Evolutionary conservation across 2,113 vertebrate genomes (phyloP), one percentile per base, ranked within the genome.

Genomic region (Aramus guarauna): DNA sequence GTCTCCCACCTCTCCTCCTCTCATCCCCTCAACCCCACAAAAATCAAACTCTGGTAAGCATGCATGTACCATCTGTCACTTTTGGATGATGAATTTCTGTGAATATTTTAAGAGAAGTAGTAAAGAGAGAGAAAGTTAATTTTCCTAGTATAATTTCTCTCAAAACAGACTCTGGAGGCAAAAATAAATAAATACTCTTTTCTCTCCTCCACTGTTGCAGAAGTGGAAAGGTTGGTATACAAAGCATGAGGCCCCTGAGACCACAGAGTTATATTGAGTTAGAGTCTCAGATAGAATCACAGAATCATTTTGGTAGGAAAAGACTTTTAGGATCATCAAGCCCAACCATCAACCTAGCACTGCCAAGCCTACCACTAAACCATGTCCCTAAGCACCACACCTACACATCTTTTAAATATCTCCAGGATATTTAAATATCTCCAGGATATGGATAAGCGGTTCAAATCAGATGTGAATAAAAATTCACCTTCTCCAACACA

Each of bases 1-100:
- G 8, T 32, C 23, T 82, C 6, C 36, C 8, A 34, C 20, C 7
- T 75, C n/a, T 72, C 21, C 17, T 72, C 37, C 15, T 14, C 15
- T 50, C 2, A 2, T 6, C 18, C 12, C 6, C 24, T 63, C 14
- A 34, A 8, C 7, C 5, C 5, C 0, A 0, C 23, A 29, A 41
- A 85, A 87, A n/a, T 32, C 32, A 41, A 66, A 23, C 6, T 59
- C n/a, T n/a, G 24, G 8, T 18, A 50, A 24, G 62, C 23, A 9
- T 4, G 14, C 5, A 26, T 8, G 6, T 32, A 26, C 6, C 11
- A 20, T 18, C 58, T 82, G n/a, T 43, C 9, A 45, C 32, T 80
- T 85, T 50, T 43, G 10, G 12, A 69, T 39, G 17, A 43, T 2
- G 3, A 47, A 23, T 24, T 71, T 53, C 21, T 41, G 10, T 21